Base-by-base conservation (phyloP, 2,113 vertebrate species). In the Sylvietta virens region DNA sequence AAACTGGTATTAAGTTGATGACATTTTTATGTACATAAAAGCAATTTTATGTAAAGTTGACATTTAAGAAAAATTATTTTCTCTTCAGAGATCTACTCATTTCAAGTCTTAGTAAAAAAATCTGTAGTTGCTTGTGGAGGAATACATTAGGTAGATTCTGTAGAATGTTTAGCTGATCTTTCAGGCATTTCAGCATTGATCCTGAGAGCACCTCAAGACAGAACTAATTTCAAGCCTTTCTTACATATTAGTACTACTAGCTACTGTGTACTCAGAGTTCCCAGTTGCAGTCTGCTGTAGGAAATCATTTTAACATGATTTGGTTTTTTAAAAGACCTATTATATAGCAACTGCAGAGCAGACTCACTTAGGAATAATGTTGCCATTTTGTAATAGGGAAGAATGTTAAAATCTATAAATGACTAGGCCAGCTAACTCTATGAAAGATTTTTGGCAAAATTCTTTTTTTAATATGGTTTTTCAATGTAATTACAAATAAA, bases 1-100 rank as follows among this genome's bases (percentile, higher is more conserved):
- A 88, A 81, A 74, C 31, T 81, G 73, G 53, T 40, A 60, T 74
- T 84, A 90, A 85, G 65, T 66, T 81, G 83, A 71, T 86, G 77
- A 92, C 67, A 72, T 78, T 82, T 95, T 90, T 94, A 78, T 90
- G 11, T 80, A 69, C 21, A 60, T 44, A 73, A 88, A 88, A 73
- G 42, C 48, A 57, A 39, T 77, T 94, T 64, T 87, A 45, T 79
- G 9, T 87, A 8, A 84, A 76, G 9, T 69, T 78, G 47, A 76
- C 40, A 51, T 84, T 91, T 94, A 69, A 84, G 57, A 67, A 81
- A 57, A 94, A 91, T 86, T 69, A 58, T 45, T 86, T 86, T 94
- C 71, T 67, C 31, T 64, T 89, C 53, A 89, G 61, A 86, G 35
- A 79, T 66, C 60, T 88, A 15, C n/a, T 81, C 3, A 54, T 83